phyloP scores from a whole-genome alignment of 1,140 invertebrate species.

The Hylaeus anthracinus region DNA sequence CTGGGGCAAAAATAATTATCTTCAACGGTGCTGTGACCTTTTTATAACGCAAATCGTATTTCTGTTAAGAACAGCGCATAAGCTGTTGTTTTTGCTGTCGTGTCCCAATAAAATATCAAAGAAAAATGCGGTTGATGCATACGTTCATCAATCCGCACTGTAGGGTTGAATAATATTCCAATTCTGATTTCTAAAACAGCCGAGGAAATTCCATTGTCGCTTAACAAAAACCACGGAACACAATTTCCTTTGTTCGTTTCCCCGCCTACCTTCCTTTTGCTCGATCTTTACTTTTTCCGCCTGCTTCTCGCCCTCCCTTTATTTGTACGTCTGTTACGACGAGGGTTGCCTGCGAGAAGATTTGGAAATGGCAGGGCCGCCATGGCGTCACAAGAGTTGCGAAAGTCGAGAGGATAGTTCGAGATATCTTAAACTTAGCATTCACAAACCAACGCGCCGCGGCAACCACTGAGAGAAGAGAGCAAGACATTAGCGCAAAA shows the following conservation, averaged over 20 bases:
- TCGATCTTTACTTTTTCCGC: background rate
- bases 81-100: too few species aligned
- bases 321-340: conserved; percentile 72
- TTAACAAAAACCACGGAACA: conserved; percentile 38
- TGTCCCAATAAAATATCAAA: too few species aligned
- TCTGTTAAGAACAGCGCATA: too few species aligned
- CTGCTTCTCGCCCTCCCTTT: conserved; percentile 49
- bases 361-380: conserved; percentile 52
- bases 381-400: conserved; percentile 51
- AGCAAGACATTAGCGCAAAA: conserved; percentile 4
- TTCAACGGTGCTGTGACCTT: too few species aligned
- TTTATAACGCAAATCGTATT: too few species aligned
- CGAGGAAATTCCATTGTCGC: conserved; percentile 29
- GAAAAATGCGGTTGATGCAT: too few species aligned
- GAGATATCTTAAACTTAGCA: conserved; percentile 75
- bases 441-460: conserved; percentile 73
- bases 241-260: background rate
- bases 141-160: too few species aligned
- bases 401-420: conserved; percentile 39
- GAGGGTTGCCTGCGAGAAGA: conserved; percentile 51
- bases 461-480: conserved; percentile 48
- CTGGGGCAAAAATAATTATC: too few species aligned
- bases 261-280: background rate
- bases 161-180: too few species aligned
- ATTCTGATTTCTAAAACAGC: background rate